Base-by-base conservation (phyloP, 2,113 vertebrate species). In the Hyaena hyaena region DNA sequence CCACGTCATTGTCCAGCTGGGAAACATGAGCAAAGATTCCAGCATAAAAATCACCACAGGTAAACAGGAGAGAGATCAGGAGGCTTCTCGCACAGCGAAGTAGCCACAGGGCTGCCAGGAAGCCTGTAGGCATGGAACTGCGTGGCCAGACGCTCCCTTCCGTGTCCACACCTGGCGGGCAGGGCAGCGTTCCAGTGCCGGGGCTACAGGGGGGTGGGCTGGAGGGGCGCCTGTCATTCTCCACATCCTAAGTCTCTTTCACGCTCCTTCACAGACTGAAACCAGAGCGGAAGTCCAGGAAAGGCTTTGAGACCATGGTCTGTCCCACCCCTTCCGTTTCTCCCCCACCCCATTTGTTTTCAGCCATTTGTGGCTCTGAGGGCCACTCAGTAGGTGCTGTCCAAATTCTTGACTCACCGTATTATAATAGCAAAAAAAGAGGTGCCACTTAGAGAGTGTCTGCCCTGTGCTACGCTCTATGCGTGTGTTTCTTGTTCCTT, bases 21-120 rank as follows among this genome's bases (percentile, higher is more conserved):
- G 99, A 86, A 99, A 99, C 98, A 99, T 99, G 99, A 99, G 99
- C 99, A 99, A 99, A 96, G 99, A 99, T 83, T 98, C 99, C 98
- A 99, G 99, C 92, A 97, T 99, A 97, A 99, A 99, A n/a, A 98
- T 99, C n/a, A 99, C 97, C 98, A 99, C 99, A 98, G 99, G 99
- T 99, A 65, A 98, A 71, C 55, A 1, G 31, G 12, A 4, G 23
- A 16, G 53, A 7, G 35, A 9, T 14, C 0, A 2, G 65, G 10
- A 15, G 58, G 74, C 53, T 12, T 7, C 35, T 7, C 5, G 1
- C 33, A 0, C 1, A 2, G 53, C n/a, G 9, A 5, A 31, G 43
- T 4, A 0, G 45, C 35, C 12, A 0, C 3, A 0, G n/a, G 2
- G 48, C 79, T 35, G 14, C 65, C 19, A 4, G 73, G 12, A 28